A percentile compares a stretch with the other conserved stretches of the same genome.
phyloP scores from a whole-genome alignment of 2,113 vertebrate species.

The Tragelaphus scriptus region DNA sequence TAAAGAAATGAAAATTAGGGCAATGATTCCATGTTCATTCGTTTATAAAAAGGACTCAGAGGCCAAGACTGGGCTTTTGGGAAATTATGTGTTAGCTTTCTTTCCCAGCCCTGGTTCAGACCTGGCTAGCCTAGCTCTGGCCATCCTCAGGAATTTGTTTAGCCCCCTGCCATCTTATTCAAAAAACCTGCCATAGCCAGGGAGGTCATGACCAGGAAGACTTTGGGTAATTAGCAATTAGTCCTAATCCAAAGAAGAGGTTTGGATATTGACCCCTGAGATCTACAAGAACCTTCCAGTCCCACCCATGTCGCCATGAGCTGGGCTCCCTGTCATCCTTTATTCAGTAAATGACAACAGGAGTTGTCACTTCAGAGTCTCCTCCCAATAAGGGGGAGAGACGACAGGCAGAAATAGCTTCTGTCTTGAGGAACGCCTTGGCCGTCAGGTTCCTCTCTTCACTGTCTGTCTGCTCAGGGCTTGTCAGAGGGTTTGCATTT shows the following conservation, averaged over 20 bases:
- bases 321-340: not conserved
- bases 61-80: not conserved
- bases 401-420: not conserved
- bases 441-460: not conserved
- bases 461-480: not conserved
- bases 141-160: not conserved
- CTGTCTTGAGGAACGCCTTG: not conserved
- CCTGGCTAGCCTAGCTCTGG: rapidly evolving
- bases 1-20: not conserved
- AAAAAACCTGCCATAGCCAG: not conserved
- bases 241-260: not conserved
- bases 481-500: not conserved
- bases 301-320: not conserved
- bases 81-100: not conserved
- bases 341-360: not conserved
- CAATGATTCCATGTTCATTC: not conserved
- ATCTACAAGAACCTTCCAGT: not conserved
- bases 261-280: not conserved
- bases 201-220: not conserved
- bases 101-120: not conserved
- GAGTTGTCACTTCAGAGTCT: not conserved
- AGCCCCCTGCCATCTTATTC: not conserved
- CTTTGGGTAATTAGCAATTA: too few species aligned
- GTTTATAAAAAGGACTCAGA: not conserved
- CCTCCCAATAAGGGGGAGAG: not conserved